A percentile compares a stretch with the other conserved stretches of the same genome.
Evolutionary conservation across 1,140 invertebrate species (phyloP).

Genomic region (Polypedilum pembai): DNA sequence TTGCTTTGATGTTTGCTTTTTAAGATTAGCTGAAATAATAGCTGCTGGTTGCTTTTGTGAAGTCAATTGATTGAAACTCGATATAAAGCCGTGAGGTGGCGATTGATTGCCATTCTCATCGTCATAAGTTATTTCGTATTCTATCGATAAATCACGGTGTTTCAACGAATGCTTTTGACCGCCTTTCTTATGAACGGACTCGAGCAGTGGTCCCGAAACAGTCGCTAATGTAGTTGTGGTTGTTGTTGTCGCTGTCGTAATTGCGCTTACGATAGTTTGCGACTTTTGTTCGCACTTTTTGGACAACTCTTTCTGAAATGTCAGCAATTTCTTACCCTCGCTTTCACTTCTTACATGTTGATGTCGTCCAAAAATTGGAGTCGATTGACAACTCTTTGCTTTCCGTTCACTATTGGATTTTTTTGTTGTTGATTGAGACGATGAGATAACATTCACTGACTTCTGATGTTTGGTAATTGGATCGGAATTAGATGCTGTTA

Average conservation of each 20-base stretch:
- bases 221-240: neutral
- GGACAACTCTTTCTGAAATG: neutral
- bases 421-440: neutral
- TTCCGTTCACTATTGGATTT: neutral
- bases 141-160: slow-evolving; percentile 24
- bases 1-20: neutral
- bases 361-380: slow-evolving; percentile 2
- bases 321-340: neutral
- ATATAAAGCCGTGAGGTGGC: slow-evolving; percentile 29
- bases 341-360: neutral
- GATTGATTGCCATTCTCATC: slow-evolving; percentile 21
- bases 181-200: slow-evolving; percentile 27
- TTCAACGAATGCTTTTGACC: neutral
- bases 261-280: slow-evolving; percentile 1
- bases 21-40: slow-evolving; percentile 4
- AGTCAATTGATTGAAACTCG: slow-evolving; percentile 32
- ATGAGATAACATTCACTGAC: neutral
- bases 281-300: slow-evolving; percentile 4
- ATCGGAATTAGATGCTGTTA: neutral
- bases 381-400: slow-evolving; percentile 21
- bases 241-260: slow-evolving; percentile 6
- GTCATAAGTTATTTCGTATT: slow-evolving; percentile 25
- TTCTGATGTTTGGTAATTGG: neutral
- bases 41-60: slow-evolving; percentile 29
- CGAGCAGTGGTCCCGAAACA: neutral